These are phyloP conservation scores for Pitta sordida DNA, from an alignment of 2,113 vertebrate species.

Conservation along the genomic window DNA sequence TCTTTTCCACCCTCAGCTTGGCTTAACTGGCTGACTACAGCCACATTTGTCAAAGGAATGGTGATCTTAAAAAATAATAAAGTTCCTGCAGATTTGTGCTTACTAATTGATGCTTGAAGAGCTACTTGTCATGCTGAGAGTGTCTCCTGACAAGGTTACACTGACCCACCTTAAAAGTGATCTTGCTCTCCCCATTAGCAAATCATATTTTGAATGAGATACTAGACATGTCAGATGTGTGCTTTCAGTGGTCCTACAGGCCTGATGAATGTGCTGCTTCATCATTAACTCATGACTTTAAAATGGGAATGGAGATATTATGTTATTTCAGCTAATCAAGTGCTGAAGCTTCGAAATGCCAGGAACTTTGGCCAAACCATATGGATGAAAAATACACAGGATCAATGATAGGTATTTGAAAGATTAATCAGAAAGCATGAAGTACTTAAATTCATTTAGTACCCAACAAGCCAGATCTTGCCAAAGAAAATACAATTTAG, in stretches of 20 bases:
- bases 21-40: not conserved
- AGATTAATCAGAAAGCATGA: slow-evolving; percentile 50
- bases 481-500: slow-evolving; percentile 57
- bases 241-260: not conserved
- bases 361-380: slow-evolving; percentile 21
- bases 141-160: slow-evolving; percentile 8
- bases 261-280: not conserved
- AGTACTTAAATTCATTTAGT: slow-evolving; percentile 39
- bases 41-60: not conserved
- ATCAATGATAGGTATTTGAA: slow-evolving; percentile 46
- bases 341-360: slow-evolving; percentile 21
- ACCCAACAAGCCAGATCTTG: slow-evolving; percentile 1
- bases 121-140: slow-evolving; percentile 30
- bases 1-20: not conserved
- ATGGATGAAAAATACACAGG: slow-evolving; percentile 19
- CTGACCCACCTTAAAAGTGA: not conserved
- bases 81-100: not conserved
- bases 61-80: slow-evolving; percentile 18
- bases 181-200: not conserved
- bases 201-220: slow-evolving; percentile 13
- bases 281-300: slow-evolving; percentile 8
- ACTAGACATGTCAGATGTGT: not conserved
- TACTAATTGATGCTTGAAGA: not conserved
- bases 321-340: slow-evolving; percentile 44
- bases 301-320: not conserved